A percentile compares a stretch with the other conserved stretches of the same genome.
Conservation (phyloP, 1,140 invertebrate species). For the Gonioctena quinquepunctata region DNA sequence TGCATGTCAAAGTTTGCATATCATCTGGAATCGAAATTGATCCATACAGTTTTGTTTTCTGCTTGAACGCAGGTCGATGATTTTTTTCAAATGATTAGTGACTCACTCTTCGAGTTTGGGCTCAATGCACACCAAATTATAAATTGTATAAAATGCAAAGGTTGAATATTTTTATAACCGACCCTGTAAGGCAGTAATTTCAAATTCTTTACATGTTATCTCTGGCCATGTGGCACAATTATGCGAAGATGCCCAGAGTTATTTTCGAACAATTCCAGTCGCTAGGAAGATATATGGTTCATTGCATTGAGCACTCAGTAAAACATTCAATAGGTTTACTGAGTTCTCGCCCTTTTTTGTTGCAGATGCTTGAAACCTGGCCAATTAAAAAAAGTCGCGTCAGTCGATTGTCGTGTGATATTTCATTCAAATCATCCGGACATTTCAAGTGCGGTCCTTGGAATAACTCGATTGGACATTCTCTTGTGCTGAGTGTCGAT, state of each 20-base stretch:
- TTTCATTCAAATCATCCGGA: neutral
- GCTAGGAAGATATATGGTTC: constrained; percentile 6
- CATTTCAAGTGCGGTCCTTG: neutral
- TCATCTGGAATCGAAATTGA: too few relatives aligned
- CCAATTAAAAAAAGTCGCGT: neutral
- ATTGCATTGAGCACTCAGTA: neutral
- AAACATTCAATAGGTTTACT: neutral
- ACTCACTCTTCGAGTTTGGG: too few relatives aligned
- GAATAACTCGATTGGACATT: neutral
- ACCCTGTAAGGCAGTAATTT: neutral
- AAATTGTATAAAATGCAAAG: too few relatives aligned
- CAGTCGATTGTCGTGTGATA: neutral
- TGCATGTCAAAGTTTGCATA: too few relatives aligned
- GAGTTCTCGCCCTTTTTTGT: neutral
- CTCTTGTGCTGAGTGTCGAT: neutral
- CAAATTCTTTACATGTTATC: neutral
- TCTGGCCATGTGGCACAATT: constrained; percentile 7
- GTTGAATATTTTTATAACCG: too few relatives aligned
- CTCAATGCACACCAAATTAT: too few relatives aligned
- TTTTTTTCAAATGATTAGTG: too few relatives aligned
- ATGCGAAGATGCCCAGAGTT: neutral
- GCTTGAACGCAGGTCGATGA: too few relatives aligned
- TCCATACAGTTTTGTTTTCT: too few relatives aligned
- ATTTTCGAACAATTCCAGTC: constrained; percentile 9
- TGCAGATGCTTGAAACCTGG: neutral